Percentiles rank a stretch among this genome's conserved stretches.
phyloP scores from a whole-genome alignment of 2,797 vertebrate genomes.

The Coendou prehensilis region DNA sequence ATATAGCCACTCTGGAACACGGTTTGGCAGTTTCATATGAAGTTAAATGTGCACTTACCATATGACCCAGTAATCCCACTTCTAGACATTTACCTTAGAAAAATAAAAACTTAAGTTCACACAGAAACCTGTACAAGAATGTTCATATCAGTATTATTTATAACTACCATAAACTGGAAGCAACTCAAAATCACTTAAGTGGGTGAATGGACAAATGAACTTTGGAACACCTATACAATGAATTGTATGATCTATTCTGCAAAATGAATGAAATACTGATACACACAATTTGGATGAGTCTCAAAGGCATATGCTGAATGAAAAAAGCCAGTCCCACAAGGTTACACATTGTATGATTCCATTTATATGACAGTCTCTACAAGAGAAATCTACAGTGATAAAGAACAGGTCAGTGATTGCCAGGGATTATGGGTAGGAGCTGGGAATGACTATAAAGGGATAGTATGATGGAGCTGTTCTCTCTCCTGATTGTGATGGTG shows the following conservation, averaged over 20 bases:
- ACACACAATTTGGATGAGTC: conserved; percentile 63
- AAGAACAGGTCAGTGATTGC: conserved; percentile 66
- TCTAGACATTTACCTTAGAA: conserved; percentile 84
- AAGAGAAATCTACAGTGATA: conserved; percentile 74
- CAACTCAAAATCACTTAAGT: conserved; percentile 71
- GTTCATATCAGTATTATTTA: conserved; percentile 80
- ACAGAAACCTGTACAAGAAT: conserved; percentile 81
- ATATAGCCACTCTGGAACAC: conserved; percentile 81
- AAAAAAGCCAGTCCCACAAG: conserved; percentile 71
- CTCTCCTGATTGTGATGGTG: conserved; percentile 59
- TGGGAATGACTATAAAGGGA: conserved; percentile 51
- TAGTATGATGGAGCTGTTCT: conserved; percentile 66
- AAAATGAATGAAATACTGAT: conserved; percentile 70
- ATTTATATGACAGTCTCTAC: conserved; percentile 66
- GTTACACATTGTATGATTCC: conserved; percentile 27
- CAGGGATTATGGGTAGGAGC: conserved; percentile 42
- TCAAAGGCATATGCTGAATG: conserved; percentile 70
- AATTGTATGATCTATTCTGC: conserved; percentile 45
- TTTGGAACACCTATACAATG: conserved; percentile 48
- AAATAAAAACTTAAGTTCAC: conserved; percentile 85
- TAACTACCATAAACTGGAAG: conserved; percentile 74
- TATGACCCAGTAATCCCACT: conserved; percentile 84
- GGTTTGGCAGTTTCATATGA: conserved; percentile 82
- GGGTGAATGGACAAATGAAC: conserved; percentile 65
- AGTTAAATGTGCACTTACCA: conserved; percentile 84